These are phyloP conservation scores for Drosophila birchii DNA, from an alignment of 2,888 invertebrate species.

Conservation along the genomic window DNA sequence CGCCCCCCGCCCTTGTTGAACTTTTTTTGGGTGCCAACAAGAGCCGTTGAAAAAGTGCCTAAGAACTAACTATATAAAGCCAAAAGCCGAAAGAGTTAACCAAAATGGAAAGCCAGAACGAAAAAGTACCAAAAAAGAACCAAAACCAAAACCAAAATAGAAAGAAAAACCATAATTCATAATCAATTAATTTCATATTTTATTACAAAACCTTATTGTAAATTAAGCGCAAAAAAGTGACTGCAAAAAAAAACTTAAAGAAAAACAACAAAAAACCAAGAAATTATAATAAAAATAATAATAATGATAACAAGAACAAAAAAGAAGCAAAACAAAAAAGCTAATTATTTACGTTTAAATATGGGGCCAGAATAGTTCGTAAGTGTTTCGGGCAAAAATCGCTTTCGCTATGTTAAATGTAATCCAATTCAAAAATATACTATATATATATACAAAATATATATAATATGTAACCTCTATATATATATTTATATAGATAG, in stretches of 20 bases:
- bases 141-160: conserved; percentile 19
- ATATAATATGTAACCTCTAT: conserved; percentile 22
- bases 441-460: conserved; percentile 46
- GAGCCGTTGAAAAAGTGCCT: conserved; percentile 37
- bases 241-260: conserved; percentile 65
- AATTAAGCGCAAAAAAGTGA: conserved; percentile 70
- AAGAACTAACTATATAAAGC: conserved; percentile 36
- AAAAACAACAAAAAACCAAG: conserved; percentile 77
- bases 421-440: conserved; percentile 51
- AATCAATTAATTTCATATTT: conserved; percentile 43
- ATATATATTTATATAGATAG: conserved; percentile 21
- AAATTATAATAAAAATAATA: conserved; percentile 63
- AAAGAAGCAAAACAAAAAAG: conserved; percentile 4
- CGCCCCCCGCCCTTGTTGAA: conserved; percentile 44
- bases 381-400: conserved; percentile 85
- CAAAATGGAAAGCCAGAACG: conserved; percentile 29
- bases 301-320: conserved; percentile 35
- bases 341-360: conserved; percentile 42
- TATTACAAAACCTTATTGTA: conserved; percentile 83
- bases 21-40: conserved; percentile 65
- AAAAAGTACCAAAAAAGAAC: conserved; percentile 22
- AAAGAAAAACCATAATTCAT: conserved; percentile 27
- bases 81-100: conserved; percentile 34
- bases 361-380: conserved; percentile 85
- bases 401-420: conserved; percentile 83